Conservation (phyloP, 2,888 invertebrate species). For the Drosophila rubida region DNA sequence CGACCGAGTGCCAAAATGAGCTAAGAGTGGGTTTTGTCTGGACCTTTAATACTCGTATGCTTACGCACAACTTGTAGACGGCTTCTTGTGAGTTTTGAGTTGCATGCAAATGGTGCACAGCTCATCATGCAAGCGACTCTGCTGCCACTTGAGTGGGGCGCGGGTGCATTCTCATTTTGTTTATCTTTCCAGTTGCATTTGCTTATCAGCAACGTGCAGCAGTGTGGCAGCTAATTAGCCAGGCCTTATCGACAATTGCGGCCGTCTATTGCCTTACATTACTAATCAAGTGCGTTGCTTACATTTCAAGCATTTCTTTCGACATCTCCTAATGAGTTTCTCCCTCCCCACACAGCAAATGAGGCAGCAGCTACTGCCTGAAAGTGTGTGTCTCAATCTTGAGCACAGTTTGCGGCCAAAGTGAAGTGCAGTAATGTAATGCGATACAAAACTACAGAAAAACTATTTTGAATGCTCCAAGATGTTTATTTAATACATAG, state of each 20-base stretch:
- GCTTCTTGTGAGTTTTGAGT: conserved; percentile 18
- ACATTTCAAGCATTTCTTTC: conserved; percentile 55
- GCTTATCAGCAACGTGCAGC: conserved; percentile 48
- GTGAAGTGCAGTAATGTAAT: neutral
- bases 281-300: conserved; percentile 74
- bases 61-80: conserved; percentile 12
- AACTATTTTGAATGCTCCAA: too few species aligned
- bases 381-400: neutral
- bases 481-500: neutral
- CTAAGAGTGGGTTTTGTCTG: neutral
- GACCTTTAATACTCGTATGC: conserved; percentile 9
- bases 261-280: conserved; percentile 57
- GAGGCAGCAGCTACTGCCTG: conserved; percentile 39
- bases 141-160: conserved; percentile 9
- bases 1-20: conserved; percentile 24
- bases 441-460: neutral
- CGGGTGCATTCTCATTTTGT: conserved; percentile 14
- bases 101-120: conserved; percentile 21
- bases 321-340: conserved; percentile 70
- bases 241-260: conserved; percentile 70
- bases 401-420: neutral
- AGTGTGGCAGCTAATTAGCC: conserved; percentile 69
- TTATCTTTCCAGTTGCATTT: conserved; percentile 42
- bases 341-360: conserved; percentile 29
- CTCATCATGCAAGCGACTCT: conserved; percentile 4